Percentiles rank a stretch among this genome's conserved stretches.
Evolutionary conservation across 2,797 vertebrate species (phyloP).

Genomic region (Alauda arvensis): DNA sequence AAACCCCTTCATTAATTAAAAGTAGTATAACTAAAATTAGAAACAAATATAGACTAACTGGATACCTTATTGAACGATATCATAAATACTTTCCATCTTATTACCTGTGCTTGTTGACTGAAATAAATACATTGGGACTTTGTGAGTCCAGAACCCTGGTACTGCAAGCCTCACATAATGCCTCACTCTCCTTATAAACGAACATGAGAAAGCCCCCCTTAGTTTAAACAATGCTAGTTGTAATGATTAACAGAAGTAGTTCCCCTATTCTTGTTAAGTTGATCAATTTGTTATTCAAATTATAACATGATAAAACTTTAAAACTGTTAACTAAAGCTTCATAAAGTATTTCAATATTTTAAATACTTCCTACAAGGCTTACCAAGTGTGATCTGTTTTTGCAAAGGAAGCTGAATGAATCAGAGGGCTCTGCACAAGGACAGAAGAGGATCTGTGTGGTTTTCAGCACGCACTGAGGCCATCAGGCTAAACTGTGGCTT

Average conservation of each 20-base stretch:
- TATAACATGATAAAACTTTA: not conserved
- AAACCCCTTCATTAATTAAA: not conserved
- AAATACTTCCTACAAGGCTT: not conserved
- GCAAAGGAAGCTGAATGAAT: not conserved
- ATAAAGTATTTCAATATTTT: not conserved
- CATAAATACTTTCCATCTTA: not conserved
- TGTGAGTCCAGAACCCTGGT: not conserved
- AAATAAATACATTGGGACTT: not conserved
- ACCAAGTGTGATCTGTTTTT: not conserved
- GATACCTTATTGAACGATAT: not conserved
- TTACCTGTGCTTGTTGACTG: not conserved
- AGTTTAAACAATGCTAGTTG: not conserved
- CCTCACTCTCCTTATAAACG: not conserved
- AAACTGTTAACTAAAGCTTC: not conserved
- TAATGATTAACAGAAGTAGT: not conserved
- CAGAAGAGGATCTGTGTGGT: not conserved
- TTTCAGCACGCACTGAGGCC: not conserved
- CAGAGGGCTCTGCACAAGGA: not conserved
- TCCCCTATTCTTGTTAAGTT: not conserved
- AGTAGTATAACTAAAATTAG: not conserved
- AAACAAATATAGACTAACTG: not conserved
- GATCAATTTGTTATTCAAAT: not conserved
- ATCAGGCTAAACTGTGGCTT: constrained; percentile 33
- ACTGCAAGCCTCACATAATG: not conserved
- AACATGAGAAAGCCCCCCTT: not conserved